Base-by-base conservation (phyloP, 2,113 vertebrate species). In the Ranitomeya variabilis region DNA sequence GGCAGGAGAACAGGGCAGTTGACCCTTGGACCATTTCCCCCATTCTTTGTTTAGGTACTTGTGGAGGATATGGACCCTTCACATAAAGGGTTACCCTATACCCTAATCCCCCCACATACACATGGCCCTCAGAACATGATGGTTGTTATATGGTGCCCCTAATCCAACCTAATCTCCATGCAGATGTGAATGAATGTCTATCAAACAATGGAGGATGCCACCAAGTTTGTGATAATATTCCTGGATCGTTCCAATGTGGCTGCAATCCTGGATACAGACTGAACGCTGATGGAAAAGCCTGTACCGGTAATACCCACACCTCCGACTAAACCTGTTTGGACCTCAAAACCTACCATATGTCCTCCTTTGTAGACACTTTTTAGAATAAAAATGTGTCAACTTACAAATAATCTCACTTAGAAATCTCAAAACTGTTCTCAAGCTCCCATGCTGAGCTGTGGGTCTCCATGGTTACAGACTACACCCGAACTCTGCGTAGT, bases 111-210 rank as follows among this genome's bases (percentile, higher is more conserved):
- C 37, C 37, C 37, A 2, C 3, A 45, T 45, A 45, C 37, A 45
- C 37, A 45, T 45, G 37, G 37, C 37, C 37, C 14, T 15, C 15
- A 60, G 59, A 16, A 15, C 15, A 60, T 16, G 59, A 60, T 64
- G 62, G 62, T 2, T 6, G 62, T 21, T 64, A 37, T 19, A 13
- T 76, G 6, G 14, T 62, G 16, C 21, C 9, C 16, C 51, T 66
- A 54, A 73, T 54, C 23, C 54, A 57, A 6, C 6, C 1, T 69
- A 51, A 11, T 69, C 13, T 69, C 8, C 15, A 9, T 51, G 10
- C 26, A 99, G 98, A 99, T 13, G 93, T 97, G 89, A 96, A 99
- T 0, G 98, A 99, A 91, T 99, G 98, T 64, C 91, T 95, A 52
- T 94, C 94, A 0, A 73, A 88, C 6, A 96, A 92, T 0, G 95